Base-by-base conservation (phyloP, 1,140 invertebrate species). In the Leptinotarsa defecta region DNA sequence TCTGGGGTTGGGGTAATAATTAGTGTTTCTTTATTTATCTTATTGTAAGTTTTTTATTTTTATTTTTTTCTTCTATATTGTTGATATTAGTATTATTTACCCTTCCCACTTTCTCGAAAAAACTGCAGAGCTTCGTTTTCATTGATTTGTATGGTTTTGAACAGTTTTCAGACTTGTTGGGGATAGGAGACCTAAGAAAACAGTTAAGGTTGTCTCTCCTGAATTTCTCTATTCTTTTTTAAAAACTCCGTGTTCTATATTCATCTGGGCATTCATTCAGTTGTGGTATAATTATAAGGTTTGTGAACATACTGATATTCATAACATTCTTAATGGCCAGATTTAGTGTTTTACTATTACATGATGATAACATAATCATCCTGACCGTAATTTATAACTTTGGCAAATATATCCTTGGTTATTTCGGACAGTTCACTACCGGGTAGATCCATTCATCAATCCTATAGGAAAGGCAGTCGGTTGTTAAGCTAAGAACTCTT, bases 301-400 rank as follows among this genome's bases (percentile, higher is more conserved):
- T 57, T 57, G 15, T 57, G 52, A 57, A 57, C 5, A 4, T n/a
- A n/a, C 52, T n/a, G 15, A 57, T 57, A n/a, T 57, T 57, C 52
- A n/a, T 13, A 4, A 57, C n/a, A 57, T 57, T 57, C 0, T 0
- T 57, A 57, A 57, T 57, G 15, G n/a, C 52, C 0, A 57, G 0
- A 57, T 57, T 57, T n/a, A 57, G 49, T 57, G 52, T 57, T 57
- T 17, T 6, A 57, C 49, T 57, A 57, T 57, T 57, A 57, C 49
- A 57, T 57, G 15, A 57, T 57, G 5, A 52, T 52, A 57, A 57
- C 52, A 57, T 57, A 57, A 57, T 57, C 52, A 57, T 57, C 52
- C 11, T 57, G 52, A 57, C 52, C 52, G 52, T 57, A 57, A 57
- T 57, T n/a, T 57, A 57, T 57, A n/a, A 57, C 15, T 57, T 57